Evolutionary conservation across 2,888 invertebrate genomes (phyloP), one percentile per base, ranked within the genome.

Genomic region (Cantharis flavilabris): DNA sequence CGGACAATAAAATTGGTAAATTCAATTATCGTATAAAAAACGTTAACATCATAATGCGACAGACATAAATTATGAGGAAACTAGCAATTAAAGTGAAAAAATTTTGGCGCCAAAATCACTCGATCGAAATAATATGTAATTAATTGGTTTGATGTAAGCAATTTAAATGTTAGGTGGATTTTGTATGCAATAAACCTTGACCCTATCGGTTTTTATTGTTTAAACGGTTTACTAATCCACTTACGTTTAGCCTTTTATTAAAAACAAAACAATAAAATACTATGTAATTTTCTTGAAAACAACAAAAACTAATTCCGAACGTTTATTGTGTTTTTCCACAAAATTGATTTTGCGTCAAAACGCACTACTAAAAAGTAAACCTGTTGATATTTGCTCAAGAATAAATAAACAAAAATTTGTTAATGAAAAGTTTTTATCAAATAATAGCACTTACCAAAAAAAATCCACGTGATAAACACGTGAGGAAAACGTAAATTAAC

Each of bases 401-500:
- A 49, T 49, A 49, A 49, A 49, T 49, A 49, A 49, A 49, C 49
- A 49, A 49, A 49, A n/a, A 49, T 49, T 49, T n/a, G 49, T 49
- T 49, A 49, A 49, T n/a, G 49, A 49, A 49, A n/a, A 49, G 49
- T 49, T 49, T 49, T 49, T 49, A 49, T 69, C 14, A 26, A 14
- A 69, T 26, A 26, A 26, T 30, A 69, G 62, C 30, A 75, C 75
- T 75, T 75, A 75, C 75, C 75, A 30, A 69, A 63, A 72, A 72
- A 70, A 70, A 75, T 75, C 71, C 75, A 75, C 75, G 75, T 75
- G 75, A 70, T 64, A 64, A 69, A 26, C 75, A 75, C 75, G 75
- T 75, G 75, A 65, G 62, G 62, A 69, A 28, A 69, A 62, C 69
- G 69, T 28, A 49, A 73, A 28, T 33, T 13, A 49, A 49, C n/a